Percentiles rank a stretch among this genome's conserved stretches.
Conservation (phyloP, 1,140 invertebrate genomes). For the Spodoptera litura region DNA sequence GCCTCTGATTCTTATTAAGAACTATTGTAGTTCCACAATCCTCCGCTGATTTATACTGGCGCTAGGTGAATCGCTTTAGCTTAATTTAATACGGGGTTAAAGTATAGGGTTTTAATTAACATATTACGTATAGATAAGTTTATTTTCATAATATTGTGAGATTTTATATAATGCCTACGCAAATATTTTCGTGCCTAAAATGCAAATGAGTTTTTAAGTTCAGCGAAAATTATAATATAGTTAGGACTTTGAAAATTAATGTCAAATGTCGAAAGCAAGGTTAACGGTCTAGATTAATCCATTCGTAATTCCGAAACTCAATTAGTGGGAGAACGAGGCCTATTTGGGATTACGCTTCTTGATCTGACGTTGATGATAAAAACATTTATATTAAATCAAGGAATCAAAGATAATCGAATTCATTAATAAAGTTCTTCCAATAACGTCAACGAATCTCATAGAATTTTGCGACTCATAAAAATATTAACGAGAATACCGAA, state of each 20-base stretch:
- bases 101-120: not conserved
- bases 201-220: conserved; percentile 19
- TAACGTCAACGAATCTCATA: too few relatives aligned
- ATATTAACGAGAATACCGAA: too few relatives aligned
- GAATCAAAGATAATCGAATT: not conserved
- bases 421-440: not conserved
- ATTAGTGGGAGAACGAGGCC: not conserved
- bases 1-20: conserved; percentile 32
- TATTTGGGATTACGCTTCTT: conserved; percentile 1
- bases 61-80: not conserved
- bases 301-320: conserved; percentile 1
- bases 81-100: not conserved
- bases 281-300: conserved; percentile 14
- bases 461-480: too few relatives aligned
- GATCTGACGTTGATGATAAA: conserved; percentile 10
- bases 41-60: conserved; percentile 22
- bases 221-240: not conserved
- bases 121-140: conserved; percentile 6
- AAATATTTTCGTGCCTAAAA: not conserved
- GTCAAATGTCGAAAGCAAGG: conserved; percentile 5
- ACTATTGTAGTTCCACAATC: conserved; percentile 26
- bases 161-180: not conserved
- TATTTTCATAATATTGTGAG: not conserved
- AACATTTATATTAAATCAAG: not conserved
- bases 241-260: conserved; percentile 4